Conservation (phyloP, 2,888 invertebrate genomes). For the Xestoiulus laeticollis region DNA sequence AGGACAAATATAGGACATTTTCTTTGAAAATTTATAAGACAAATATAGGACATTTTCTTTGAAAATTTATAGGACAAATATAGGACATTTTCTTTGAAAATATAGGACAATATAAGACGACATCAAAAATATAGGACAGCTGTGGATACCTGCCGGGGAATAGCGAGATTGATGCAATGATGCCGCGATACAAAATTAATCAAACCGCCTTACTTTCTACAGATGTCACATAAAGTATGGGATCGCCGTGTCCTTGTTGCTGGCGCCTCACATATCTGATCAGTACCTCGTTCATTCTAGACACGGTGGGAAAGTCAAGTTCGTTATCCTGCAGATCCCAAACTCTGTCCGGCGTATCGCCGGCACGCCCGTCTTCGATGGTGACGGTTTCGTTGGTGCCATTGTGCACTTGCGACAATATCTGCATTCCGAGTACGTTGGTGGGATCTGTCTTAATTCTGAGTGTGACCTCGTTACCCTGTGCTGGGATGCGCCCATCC, state of each 20-base stretch:
- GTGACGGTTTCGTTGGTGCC: conserved; percentile 38
- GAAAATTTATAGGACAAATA: no score
- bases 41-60: no score
- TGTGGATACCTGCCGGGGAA: no score
- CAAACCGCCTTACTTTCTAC: conserved; percentile 66
- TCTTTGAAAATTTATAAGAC: no score
- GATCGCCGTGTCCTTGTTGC: conserved; percentile 72
- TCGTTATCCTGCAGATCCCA: conserved; percentile 45
- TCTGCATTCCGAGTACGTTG: conserved; percentile 82
- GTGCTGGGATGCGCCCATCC: conserved; percentile 62
- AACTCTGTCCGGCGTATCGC: neutral
- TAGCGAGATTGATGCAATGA: no score
- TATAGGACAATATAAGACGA: no score
- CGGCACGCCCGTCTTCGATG: neutral
- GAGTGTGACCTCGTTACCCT: neutral
- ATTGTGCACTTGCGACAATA: conserved; percentile 74
- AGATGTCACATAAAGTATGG: conserved; percentile 80
- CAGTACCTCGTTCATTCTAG: neutral
- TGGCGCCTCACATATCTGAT: conserved; percentile 42
- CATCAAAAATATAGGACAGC: no score
- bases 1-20: no score
- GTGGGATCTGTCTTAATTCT: conserved; percentile 56
- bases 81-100: no score
- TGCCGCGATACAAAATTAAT: no score
- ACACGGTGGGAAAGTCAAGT: conserved; percentile 13